A percentile compares a stretch with the other conserved stretches of the same genome.
phyloP scores from a whole-genome alignment of 2,113 vertebrate species.

The Chunga burmeisteri region DNA sequence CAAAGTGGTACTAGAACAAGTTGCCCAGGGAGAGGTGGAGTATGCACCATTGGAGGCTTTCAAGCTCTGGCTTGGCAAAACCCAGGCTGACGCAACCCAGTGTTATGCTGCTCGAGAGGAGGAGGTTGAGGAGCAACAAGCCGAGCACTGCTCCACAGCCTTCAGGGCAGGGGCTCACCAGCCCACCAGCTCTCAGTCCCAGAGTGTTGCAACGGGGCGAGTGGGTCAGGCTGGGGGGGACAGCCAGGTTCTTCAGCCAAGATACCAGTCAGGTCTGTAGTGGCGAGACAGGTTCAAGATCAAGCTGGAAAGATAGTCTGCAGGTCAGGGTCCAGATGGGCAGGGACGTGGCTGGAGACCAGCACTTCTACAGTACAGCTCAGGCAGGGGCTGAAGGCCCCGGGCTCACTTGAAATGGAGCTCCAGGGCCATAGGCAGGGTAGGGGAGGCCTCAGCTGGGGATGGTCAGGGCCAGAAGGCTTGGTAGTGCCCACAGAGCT shows the following conservation, averaged over 20 bases:
- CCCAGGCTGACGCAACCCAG: accelerated
- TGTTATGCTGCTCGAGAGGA: background rate
- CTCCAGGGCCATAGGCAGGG: background rate
- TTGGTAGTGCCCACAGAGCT: background rate
- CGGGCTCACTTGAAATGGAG: background rate
- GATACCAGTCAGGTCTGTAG: background rate
- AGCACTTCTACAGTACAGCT: background rate
- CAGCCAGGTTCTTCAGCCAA: background rate
- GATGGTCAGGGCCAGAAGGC: background rate
- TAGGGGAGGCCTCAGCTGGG: accelerated
- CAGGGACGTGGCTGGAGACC: background rate
- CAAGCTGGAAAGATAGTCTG: no score
- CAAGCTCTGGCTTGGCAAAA: background rate
- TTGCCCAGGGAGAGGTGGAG: background rate
- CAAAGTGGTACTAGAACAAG: background rate
- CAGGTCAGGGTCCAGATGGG: background rate
- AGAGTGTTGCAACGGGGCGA: background rate
- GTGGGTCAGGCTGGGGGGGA: accelerated
- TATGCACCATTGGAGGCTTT: accelerated
- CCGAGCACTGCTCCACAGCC: background rate
- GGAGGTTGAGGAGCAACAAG: accelerated
- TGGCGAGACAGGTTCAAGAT: background rate
- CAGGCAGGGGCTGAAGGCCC: background rate
- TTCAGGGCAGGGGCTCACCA: background rate
- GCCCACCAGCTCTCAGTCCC: background rate